These are phyloP conservation scores for Agapornis roseicollis DNA, from an alignment of 2,113 vertebrate species.

Conservation along the genomic window DNA sequence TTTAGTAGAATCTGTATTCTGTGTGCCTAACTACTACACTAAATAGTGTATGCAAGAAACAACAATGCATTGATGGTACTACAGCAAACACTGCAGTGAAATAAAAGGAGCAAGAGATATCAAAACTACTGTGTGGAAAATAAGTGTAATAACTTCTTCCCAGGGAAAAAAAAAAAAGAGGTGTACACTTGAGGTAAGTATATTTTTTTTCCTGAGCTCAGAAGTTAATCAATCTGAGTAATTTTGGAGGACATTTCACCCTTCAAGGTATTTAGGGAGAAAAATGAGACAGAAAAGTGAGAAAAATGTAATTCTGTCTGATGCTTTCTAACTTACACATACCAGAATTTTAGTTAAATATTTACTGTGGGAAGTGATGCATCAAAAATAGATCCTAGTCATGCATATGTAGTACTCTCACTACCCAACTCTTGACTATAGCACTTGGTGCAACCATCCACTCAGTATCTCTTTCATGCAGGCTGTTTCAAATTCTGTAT, in stretches of 20 bases:
- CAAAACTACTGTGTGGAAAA: background rate
- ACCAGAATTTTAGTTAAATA: background rate
- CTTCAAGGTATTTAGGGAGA: background rate
- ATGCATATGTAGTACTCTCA: background rate
- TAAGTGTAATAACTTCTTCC: background rate
- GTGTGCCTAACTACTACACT: background rate
- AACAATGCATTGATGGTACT: background rate
- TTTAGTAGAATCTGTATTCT: background rate
- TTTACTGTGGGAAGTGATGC: background rate
- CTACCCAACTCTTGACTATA: background rate
- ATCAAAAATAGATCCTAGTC: background rate
- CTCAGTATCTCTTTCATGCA: background rate
- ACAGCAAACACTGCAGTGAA: background rate
- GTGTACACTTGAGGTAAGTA: background rate
- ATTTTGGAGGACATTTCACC: background rate
- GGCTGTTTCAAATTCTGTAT: background rate
- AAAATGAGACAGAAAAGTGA: background rate
- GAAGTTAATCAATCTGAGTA: slow-evolving; percentile 8
- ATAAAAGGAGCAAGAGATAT: background rate
- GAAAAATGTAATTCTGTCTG: background rate
- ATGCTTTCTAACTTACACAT: background rate
- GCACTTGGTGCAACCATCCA: background rate
- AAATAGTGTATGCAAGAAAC: background rate
- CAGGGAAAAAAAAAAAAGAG: background rate
- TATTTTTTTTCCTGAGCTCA: background rate